These are phyloP conservation scores for Agelaius tricolor DNA, from an alignment of 2,113 vertebrate genomes.

Conservation along the genomic window DNA sequence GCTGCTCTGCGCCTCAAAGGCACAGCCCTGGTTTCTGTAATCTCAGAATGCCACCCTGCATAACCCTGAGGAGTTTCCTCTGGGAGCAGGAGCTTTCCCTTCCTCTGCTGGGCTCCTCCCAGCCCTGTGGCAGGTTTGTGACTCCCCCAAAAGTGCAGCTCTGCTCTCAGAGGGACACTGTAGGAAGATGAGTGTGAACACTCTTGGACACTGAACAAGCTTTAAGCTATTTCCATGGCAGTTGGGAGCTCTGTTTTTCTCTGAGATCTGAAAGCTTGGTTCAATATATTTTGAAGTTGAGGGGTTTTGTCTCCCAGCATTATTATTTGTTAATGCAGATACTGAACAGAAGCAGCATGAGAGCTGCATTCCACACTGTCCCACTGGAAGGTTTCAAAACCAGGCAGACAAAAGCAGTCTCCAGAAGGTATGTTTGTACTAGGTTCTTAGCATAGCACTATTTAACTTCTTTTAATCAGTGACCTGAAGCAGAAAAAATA, in stretches of 20 bases:
- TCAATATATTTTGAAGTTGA: background rate
- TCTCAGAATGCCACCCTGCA: background rate
- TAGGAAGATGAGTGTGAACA: background rate
- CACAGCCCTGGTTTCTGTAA: background rate
- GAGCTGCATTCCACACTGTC: background rate
- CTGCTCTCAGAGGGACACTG: background rate
- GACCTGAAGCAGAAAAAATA: background rate
- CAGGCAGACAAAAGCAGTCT: background rate
- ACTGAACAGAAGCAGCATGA: background rate
- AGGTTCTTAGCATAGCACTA: background rate
- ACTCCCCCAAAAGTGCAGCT: background rate
- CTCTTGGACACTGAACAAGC: background rate
- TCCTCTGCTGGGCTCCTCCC: background rate
- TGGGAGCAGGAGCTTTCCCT: background rate
- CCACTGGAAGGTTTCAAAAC: background rate
- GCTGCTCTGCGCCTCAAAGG: background rate
- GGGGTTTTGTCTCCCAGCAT: background rate
- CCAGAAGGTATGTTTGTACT: constrained; percentile 30
- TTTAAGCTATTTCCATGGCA: rapidly evolving
- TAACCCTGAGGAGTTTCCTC: background rate
- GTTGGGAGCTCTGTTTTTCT: background rate
- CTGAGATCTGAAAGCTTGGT: background rate
- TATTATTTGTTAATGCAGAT: background rate
- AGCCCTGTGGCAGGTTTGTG: rapidly evolving
- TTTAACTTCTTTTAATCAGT: constrained; percentile 60